Percentiles rank a stretch among this genome's conserved stretches.
phyloP scores from a whole-genome alignment of 2,797 vertebrate species.

The Parauchenoglanis ngamensis region DNA sequence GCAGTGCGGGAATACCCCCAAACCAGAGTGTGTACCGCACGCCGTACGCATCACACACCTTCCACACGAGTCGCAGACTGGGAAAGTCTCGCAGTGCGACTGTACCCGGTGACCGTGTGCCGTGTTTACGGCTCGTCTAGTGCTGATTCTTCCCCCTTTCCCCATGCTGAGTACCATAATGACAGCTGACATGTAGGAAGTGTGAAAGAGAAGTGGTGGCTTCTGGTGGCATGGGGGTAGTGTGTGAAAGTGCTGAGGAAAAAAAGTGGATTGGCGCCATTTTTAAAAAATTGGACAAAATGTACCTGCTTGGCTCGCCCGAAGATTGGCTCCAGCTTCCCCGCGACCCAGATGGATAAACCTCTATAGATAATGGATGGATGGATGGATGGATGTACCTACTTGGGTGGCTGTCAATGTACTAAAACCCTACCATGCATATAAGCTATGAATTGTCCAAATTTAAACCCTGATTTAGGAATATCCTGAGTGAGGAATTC shows the following conservation, averaged over 20 bases:
- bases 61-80: slow-evolving; percentile 25
- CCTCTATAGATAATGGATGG: too few relatives aligned
- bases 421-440: neutral
- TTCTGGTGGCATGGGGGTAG: neutral
- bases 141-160: slow-evolving; percentile 55
- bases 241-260: slow-evolving; percentile 67
- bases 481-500: neutral
- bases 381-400: neutral
- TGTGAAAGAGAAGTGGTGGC: slow-evolving; percentile 38
- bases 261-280: slow-evolving; percentile 44
- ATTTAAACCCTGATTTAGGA: neutral
- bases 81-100: neutral
- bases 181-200: slow-evolving; percentile 61
- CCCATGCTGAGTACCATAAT: slow-evolving; percentile 65
- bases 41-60: neutral
- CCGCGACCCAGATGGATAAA: too few relatives aligned
- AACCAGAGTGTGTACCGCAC: slow-evolving; percentile 80
- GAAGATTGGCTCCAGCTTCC: too few relatives aligned
- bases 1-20: slow-evolving; percentile 81
- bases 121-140: slow-evolving; percentile 22
- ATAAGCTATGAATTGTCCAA: neutral
- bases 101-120: neutral
- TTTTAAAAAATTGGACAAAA: too few relatives aligned
- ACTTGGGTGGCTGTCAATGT: neutral
- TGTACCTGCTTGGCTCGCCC: too few relatives aligned